These are phyloP conservation scores for Agrypnus murinus DNA, from an alignment of 2,888 invertebrate genomes.

Conservation along the genomic window DNA sequence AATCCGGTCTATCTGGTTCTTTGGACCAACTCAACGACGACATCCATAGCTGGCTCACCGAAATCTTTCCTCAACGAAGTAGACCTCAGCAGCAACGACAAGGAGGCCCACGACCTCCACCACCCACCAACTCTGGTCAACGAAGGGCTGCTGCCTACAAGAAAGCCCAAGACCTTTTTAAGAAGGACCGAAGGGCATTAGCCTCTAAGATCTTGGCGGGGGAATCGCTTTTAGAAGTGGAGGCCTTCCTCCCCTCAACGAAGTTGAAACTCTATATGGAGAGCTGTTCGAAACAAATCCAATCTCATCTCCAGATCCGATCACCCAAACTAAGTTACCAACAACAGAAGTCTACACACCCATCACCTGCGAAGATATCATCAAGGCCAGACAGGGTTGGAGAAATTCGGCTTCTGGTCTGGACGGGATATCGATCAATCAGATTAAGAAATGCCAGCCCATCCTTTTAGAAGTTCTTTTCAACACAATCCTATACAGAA, in stretches of 20 bases:
- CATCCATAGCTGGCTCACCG: too few relatives aligned
- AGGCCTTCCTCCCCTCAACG: neutral
- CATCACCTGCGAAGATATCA: neutral
- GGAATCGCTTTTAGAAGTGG: neutral
- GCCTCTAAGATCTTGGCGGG: neutral
- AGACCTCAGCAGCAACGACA: too few relatives aligned
- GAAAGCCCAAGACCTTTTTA: slow-evolving; percentile 4
- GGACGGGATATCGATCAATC: slow-evolving; percentile 42
- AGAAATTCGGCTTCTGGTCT: slow-evolving; percentile 47
- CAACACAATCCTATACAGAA: slow-evolving; percentile 39
- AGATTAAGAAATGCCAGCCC: slow-evolving; percentile 11
- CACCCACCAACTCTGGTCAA: neutral
- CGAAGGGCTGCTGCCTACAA: neutral
- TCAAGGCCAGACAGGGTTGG: slow-evolving; percentile 19
- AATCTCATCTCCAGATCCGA: neutral
- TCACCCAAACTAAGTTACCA: neutral
- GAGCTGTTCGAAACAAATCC: neutral
- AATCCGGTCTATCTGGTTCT: too few relatives aligned
- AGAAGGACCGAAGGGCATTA: neutral
- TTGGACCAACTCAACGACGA: too few relatives aligned
- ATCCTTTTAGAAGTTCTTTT: slow-evolving; percentile 32
- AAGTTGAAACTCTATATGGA: neutral
- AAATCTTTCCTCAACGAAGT: too few relatives aligned
- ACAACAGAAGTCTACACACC: neutral
- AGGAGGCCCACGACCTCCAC: too few relatives aligned